A percentile compares a stretch with the other conserved stretches of the same genome.
Evolutionary conservation across 2,113 vertebrate species (phyloP).

Genomic region (Maylandia zebra): DNA sequence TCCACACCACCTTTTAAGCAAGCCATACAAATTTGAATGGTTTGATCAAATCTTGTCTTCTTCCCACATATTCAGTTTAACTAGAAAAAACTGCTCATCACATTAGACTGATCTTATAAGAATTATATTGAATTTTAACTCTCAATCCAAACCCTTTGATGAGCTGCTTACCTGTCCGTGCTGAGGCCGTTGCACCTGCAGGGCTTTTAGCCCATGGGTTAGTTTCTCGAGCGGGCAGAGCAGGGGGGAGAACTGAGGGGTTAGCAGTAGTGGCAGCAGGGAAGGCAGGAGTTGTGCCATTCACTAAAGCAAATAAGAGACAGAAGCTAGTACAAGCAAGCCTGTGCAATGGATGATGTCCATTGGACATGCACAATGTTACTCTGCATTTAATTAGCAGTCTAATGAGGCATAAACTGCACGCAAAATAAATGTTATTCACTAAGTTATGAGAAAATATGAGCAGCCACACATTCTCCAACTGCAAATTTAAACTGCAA

Average conservation of each 20-base stretch:
- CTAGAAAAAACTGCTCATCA: neutral
- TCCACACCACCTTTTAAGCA: neutral
- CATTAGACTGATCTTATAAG: neutral
- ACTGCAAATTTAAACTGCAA: neutral
- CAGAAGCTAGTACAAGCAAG: conserved; percentile 11
- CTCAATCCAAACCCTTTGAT: neutral
- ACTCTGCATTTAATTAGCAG: neutral
- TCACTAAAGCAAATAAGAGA: conserved; percentile 86
- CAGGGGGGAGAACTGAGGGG: conserved; percentile 78
- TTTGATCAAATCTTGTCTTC: neutral
- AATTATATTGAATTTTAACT: neutral
- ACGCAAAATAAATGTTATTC: neutral
- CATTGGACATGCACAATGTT: neutral
- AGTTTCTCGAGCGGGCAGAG: conserved; percentile 91
- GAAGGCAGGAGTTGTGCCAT: conserved; percentile 84
- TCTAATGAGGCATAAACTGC: neutral
- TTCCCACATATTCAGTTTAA: neutral
- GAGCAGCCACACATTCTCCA: neutral
- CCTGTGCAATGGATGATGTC: neutral
- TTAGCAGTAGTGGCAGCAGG: conserved; percentile 61
- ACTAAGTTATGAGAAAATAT: neutral
- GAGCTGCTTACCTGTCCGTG: conserved; percentile 77
- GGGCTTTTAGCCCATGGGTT: conserved; percentile 95
- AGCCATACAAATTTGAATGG: neutral
- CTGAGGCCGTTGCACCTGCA: conserved; percentile 64